Percentiles rank a stretch among this genome's conserved stretches.
phyloP scores from a whole-genome alignment of 2,888 invertebrate species.

The Dascillus cervinus region DNA sequence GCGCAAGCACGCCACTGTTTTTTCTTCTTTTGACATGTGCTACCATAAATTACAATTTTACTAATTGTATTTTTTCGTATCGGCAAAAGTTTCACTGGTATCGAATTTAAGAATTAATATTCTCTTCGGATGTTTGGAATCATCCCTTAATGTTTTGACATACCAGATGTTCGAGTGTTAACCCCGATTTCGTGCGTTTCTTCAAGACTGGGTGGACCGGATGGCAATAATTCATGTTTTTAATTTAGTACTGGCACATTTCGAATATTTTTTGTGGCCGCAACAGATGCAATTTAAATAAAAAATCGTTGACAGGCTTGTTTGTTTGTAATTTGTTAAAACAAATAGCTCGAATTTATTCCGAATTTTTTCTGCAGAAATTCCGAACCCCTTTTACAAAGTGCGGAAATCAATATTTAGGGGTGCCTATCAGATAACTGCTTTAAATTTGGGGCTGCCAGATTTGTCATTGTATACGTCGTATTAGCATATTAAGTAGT shows the following conservation, averaged over 20 bases:
- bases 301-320: conserved; percentile 12
- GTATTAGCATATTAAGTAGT: conserved; percentile 18
- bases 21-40: too few relatives aligned
- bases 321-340: conserved; percentile 14
- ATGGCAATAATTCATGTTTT: conserved; percentile 19
- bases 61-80: too few relatives aligned
- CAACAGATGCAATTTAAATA: conserved; percentile 9
- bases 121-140: too few relatives aligned
- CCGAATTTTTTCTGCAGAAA: too few relatives aligned
- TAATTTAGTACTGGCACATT: conserved; percentile 18
- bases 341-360: conserved; percentile 11
- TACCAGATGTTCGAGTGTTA: conserved; percentile 10
- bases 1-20: too few relatives aligned
- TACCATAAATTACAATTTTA: too few relatives aligned
- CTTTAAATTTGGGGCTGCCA: conserved; percentile 20
- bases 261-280: conserved; percentile 13
- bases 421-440: too few relatives aligned
- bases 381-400: conserved; percentile 21
- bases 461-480: conserved; percentile 25
- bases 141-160: conserved; percentile 12
- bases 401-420: too few relatives aligned
- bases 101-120: too few relatives aligned
- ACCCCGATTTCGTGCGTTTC: conserved; percentile 6
- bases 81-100: too few relatives aligned
- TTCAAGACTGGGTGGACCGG: conserved; percentile 12